These are phyloP conservation scores for Melanotaenia parkinsoni DNA, from an alignment of 2,797 vertebrate genomes.

Conservation along the genomic window DNA sequence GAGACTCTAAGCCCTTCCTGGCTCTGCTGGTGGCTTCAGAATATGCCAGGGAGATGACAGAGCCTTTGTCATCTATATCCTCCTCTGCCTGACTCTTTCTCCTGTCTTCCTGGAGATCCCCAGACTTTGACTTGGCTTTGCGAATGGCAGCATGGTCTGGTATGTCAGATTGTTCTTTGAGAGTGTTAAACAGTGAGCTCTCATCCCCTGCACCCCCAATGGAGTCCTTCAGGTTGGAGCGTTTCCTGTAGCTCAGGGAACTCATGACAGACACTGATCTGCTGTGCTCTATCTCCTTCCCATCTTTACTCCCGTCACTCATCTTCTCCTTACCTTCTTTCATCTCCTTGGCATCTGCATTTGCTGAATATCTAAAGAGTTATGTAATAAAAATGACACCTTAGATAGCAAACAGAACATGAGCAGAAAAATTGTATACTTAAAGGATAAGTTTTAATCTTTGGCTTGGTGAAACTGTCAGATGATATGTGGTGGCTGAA, in stretches of 20 bases:
- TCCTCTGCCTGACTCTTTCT: constrained; percentile 72
- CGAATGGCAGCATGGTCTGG: constrained; percentile 85
- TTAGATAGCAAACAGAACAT: constrained; percentile 46
- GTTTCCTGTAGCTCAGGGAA: constrained; percentile 95
- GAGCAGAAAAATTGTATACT: constrained; percentile 25
- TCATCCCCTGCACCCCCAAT: constrained; percentile 91
- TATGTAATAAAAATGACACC: constrained; percentile 45
- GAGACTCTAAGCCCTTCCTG: constrained; percentile 88
- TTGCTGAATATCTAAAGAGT: constrained; percentile 80
- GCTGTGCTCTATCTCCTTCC: constrained; percentile 85
- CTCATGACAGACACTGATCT: constrained; percentile 90
- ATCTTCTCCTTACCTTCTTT: constrained; percentile 80
- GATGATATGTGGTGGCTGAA: constrained; percentile 18
- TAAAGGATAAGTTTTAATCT: constrained; percentile 9
- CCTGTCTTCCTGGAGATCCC: constrained; percentile 72
- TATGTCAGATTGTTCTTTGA: constrained; percentile 86
- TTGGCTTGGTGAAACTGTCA: constrained; percentile 15
- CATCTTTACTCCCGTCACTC: constrained; percentile 79
- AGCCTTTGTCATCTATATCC: constrained; percentile 83
- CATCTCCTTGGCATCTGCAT: constrained; percentile 79
- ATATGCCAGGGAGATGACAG: constrained; percentile 87
- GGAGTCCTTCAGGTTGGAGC: constrained; percentile 91
- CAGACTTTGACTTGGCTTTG: constrained; percentile 79
- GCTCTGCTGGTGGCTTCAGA: constrained; percentile 86
- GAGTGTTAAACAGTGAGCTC: constrained; percentile 88